Conservation (phyloP, 1,140 invertebrate species). For the Paramacrobiotus metropolitanus region DNA sequence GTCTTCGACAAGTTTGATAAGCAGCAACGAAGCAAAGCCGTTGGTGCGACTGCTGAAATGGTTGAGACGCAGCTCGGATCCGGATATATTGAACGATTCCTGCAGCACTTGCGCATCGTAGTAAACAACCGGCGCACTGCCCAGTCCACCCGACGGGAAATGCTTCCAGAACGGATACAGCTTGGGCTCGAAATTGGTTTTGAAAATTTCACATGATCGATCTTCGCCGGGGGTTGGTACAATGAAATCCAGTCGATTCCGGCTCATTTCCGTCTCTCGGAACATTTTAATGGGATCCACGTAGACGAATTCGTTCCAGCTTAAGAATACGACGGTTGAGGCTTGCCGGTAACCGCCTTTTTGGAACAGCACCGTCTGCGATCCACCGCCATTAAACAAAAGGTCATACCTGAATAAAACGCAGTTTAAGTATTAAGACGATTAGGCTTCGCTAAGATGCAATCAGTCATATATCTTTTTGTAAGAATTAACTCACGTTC, state of each 20-base stretch:
- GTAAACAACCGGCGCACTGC: neutral
- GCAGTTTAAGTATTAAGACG: neutral
- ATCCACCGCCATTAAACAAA: conserved; percentile 83
- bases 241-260: neutral
- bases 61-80: conserved; percentile 5
- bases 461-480: conserved; percentile 12
- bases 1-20: conserved; percentile 7
- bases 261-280: neutral
- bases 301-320: conserved; percentile 66
- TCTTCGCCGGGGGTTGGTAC: neutral
- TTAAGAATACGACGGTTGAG: conserved; percentile 71
- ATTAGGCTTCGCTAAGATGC: conserved; percentile 7
- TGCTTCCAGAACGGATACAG: neutral
- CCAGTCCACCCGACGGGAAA: neutral
- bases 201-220: neutral
- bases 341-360: conserved; percentile 68
- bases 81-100: neutral
- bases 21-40: neutral
- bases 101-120: neutral
- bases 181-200: neutral
- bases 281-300: conserved; percentile 20
- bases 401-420: conserved; percentile 60
- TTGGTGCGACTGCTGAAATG: conserved; percentile 1
- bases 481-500: conserved; percentile 49
- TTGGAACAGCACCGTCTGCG: conserved; percentile 77